Evolutionary conservation across 2,113 vertebrate species (phyloP).

Genomic region (Cavia aperea): DNA sequence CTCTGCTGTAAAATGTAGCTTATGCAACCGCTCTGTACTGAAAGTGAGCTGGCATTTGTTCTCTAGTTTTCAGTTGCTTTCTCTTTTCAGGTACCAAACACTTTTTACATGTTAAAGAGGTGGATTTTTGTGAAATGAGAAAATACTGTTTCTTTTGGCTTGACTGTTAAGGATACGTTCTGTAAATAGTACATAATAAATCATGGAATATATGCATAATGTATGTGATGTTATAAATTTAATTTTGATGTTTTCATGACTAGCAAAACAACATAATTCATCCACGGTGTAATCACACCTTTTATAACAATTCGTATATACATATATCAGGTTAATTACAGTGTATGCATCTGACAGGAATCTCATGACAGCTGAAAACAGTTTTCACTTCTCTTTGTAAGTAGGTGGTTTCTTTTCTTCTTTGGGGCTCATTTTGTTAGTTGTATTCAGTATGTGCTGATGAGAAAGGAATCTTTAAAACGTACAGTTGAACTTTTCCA

Average conservation of each 20-base stretch:
- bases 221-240: constrained; percentile 57
- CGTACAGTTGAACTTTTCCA: not conserved
- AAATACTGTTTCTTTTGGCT: constrained; percentile 54
- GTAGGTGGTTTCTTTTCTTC: constrained; percentile 49
- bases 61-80: not conserved
- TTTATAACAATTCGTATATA: constrained; percentile 59
- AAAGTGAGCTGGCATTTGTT: not conserved
- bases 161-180: constrained; percentile 52
- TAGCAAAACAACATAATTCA: constrained; percentile 65
- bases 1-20: constrained; percentile 41
- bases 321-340: constrained; percentile 66
- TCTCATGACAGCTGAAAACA: constrained; percentile 61
- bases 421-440: constrained; percentile 32
- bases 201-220: constrained; percentile 50
- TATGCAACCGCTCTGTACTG: not conserved
- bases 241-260: constrained; percentile 64
- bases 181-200: constrained; percentile 62
- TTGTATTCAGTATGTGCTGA: not conserved
- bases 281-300: constrained; percentile 61
- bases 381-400: constrained; percentile 63
- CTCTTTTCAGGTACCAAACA: constrained; percentile 4
- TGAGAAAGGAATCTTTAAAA: not conserved
- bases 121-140: constrained; percentile 52
- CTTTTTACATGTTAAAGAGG: constrained; percentile 54
- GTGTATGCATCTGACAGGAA: constrained; percentile 51